These are phyloP conservation scores for Corythoichthys intestinalis DNA, from an alignment of 2,113 vertebrate species.

Conservation along the genomic window DNA sequence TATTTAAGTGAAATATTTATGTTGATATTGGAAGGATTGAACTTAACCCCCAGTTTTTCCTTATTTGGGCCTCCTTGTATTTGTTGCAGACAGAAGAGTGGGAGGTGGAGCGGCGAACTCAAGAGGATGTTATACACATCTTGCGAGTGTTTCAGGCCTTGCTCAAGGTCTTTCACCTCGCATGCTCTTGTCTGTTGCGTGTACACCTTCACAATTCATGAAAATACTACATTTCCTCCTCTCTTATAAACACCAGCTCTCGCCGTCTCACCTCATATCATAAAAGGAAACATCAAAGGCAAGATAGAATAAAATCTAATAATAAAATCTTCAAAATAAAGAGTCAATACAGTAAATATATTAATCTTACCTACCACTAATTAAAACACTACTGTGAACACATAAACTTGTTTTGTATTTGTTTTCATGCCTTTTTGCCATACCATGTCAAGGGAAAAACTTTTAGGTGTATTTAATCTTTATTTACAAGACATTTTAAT, in stretches of 20 bases:
- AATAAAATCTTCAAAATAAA: no score
- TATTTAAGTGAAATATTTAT: slow-evolving; percentile 3
- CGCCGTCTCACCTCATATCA: background rate
- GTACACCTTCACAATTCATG: background rate
- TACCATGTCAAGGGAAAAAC: no score
- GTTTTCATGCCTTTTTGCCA: no score
- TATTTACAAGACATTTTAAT: no score
- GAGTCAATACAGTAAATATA: no score
- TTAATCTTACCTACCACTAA: no score
- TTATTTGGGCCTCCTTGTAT: background rate
- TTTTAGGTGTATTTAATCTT: no score
- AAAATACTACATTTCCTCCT: background rate
- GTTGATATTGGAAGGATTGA: background rate
- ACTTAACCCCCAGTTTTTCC: background rate
- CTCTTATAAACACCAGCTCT: background rate
- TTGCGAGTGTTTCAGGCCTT: slow-evolving; percentile 84
- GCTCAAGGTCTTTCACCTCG: slow-evolving; percentile 63
- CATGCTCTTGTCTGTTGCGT: background rate
- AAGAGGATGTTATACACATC: slow-evolving; percentile 79
- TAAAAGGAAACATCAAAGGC: background rate
- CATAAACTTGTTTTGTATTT: no score
- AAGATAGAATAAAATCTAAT: background rate
- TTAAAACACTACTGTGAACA: no score
- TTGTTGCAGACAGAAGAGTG: slow-evolving; percentile 76
- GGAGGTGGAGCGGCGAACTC: slow-evolving; percentile 75